Evolutionary conservation across 1,140 invertebrate genomes (phyloP), one percentile per base, ranked within the genome.

Genomic region (Trachymyrmex septentrionalis): DNA sequence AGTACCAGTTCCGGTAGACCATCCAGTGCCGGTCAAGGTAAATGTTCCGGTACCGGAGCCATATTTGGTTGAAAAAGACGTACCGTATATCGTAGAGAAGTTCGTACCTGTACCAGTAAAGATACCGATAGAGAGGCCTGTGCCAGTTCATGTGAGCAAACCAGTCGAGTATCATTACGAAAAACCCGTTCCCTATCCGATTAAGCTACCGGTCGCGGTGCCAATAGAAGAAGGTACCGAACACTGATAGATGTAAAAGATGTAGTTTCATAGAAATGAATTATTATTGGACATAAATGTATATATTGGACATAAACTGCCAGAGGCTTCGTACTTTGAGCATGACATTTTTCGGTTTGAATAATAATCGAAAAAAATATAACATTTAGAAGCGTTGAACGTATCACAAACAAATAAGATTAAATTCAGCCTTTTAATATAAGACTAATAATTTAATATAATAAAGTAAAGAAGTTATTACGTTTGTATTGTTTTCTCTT

Each of bases 181-280:
- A 85, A 97, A 97, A 82, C 97, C 97, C 92, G 96, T 98, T 77
- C 96, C 96, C 16, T 95, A 96, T 91, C 95, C 95, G 27, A 96
- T 97, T 1, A 96, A 96, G 84, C 96, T 96, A 86, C 95, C 95
- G 7, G 96, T 96, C 5, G 94, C 95, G 57, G 95, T 96, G 12
- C 95, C 95, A 53, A 96, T 97, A 85, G 96, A 96, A 14, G 34
- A 59, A 3, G n/a, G 3, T 12, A 3, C 12, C n/a, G 3, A 48
- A 21, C n/a, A 67, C 5, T 19, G 38, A 67, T 67, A 67, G 34
- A 67, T 48, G 34, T 19, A 6, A 9, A 10, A 12, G 38, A 44
- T 44, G 38, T 44, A 10, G 19, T 66, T n/a, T 9, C 19, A 61
- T 61, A 38, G 64, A 82, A 66, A 48, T 27, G 5, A 66, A n/a